Evolutionary conservation across 2,888 invertebrate species (phyloP), one percentile per base, ranked within the genome.

Genomic region (Sericinus montela): DNA sequence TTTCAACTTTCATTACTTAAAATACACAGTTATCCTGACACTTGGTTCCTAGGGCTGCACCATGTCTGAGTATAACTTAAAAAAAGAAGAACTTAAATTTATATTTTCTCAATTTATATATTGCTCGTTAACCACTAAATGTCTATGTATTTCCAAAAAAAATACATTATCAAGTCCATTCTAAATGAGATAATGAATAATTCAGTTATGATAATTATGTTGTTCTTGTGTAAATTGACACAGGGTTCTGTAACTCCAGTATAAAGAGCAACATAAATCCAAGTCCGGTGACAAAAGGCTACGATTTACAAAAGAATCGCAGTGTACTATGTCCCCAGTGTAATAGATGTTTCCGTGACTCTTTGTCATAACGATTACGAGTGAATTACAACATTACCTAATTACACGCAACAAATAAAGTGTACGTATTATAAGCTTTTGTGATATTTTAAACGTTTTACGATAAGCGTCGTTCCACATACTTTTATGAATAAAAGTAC

Each of bases 251-350:
- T 38, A 29, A 51, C 28, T 15, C 4, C 23, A 10, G 34, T 37
- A 32, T 32, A 42, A 42, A 38, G 32, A 45, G 45, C 11, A 47
- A 48, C 73, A 80, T 81, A 75, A 77, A 78, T 83, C 76, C 74
- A 67, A 66, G 75, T 79, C 75, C 58, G 51, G 59, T 62, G 63
- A 80, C 75, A 81, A 79, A 68, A 75, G 74, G 71, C 60, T 62
- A 57, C 58, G 55, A 54, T 53, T 57, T 58, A 80, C 74, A 79
- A 79, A 76, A 67, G 72, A 69, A 59, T 62, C 60, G 42, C 36
- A 44, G 42, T 23, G 35, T 35, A 37, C 37, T 36, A 45, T 37
- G 43, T 35, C 40, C 13, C 38, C 38, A 28, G 11, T 35, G 25
- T 44, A 52, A 52, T 52, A 52, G 52, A 49, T 52, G 43, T 32